A percentile compares a stretch with the other conserved stretches of the same genome.
phyloP scores from a whole-genome alignment of 2,888 invertebrate species.

The Vanessa cardui region DNA sequence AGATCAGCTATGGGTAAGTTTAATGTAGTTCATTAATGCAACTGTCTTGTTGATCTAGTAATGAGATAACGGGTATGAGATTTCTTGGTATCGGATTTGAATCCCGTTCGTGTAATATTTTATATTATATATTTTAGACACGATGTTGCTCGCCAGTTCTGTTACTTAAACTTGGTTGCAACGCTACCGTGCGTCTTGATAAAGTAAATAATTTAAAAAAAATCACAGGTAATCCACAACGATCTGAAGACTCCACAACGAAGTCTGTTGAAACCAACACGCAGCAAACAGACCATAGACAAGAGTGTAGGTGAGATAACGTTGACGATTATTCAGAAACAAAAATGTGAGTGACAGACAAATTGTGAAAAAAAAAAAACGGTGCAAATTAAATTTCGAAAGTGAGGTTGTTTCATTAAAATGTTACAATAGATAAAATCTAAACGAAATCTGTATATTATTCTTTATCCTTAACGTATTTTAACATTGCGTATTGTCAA shows the following conservation, averaged over 20 bases:
- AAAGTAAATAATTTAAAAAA: too few relatives aligned
- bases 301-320: slow-evolving; percentile 33
- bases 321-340: slow-evolving; percentile 32
- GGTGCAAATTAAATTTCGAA: neutral
- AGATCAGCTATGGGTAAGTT: slow-evolving; percentile 52
- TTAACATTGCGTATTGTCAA: slow-evolving; percentile 21
- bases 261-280: slow-evolving; percentile 29
- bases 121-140: too few relatives aligned
- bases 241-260: slow-evolving; percentile 24
- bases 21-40: neutral
- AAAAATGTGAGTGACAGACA: slow-evolving; percentile 29
- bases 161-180: too few relatives aligned
- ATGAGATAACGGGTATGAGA: neutral
- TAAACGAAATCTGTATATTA: neutral
- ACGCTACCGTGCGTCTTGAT: too few relatives aligned
- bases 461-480: neutral
- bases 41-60: neutral
- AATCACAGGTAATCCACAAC: slow-evolving; percentile 23
- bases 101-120: too few relatives aligned
- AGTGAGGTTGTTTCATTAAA: too few relatives aligned
- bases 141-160: too few relatives aligned
- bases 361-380: slow-evolving; percentile 10
- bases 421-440: slow-evolving; percentile 2
- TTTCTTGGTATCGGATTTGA: too few relatives aligned
- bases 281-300: slow-evolving; percentile 21